Evolutionary conservation across 2,888 invertebrate species (phyloP), one percentile per base, ranked within the genome.

Genomic region (Oscheius sp.): DNA sequence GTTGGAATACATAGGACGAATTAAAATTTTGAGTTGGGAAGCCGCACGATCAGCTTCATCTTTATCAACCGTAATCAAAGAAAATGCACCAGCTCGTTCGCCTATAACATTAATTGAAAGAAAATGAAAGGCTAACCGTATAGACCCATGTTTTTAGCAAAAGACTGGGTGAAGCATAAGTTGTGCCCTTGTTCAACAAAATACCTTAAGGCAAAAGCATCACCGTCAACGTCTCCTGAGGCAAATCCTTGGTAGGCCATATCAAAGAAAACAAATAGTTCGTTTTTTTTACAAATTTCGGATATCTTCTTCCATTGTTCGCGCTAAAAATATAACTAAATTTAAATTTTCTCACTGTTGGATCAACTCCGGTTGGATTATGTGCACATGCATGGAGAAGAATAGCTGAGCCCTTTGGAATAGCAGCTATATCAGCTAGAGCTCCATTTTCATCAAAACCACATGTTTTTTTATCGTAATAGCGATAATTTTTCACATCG

Each of bases 81-180:
- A 90, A 82, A 97, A 89, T 88, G 96, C 96, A 62, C 98, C 98
- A 72, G 92, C 92, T 77, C 98, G 91, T 89, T 98, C 97, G 88
- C 94, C 93, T 93, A 87, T 2, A 20, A 20, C 20, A 5, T 9
- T 36, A 22, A 2, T 24, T 4, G 0, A 26, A 45, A 17, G 22
- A 36, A 14, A 38, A 65, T 41, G 6, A 8, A 36, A 17, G 38
- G 44, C 38, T 24, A 75, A 93, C 94, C 95, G 89, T 99, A 99
- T 4, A 98, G 90, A 17, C 98, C 98, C 89, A 98, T 97, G 88
- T 99, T 99, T 89, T 98, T 99, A 63, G 98, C 96, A 88, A 95
- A 98, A 12, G 95, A 95, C 88, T 99, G 98, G 1, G 95, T 92
- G 85, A 93, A 92, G 75, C 96, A 89, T 51, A 96, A 89, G 88